Conservation (phyloP, 1,140 invertebrate species). For the Drosophila burlai region DNA sequence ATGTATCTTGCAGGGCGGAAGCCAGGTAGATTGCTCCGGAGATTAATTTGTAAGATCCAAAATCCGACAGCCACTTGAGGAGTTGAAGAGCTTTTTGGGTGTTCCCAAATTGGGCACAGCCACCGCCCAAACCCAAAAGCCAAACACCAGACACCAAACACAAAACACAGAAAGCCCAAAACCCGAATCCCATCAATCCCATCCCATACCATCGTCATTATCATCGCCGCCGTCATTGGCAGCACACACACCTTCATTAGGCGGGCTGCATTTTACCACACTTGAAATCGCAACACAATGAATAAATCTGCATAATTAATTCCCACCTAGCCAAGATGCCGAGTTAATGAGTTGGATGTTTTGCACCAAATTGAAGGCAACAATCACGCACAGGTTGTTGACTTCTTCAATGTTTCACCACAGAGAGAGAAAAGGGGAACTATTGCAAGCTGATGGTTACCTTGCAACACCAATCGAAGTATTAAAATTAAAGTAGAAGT, state of each 20-base stretch:
- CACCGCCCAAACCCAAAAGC: conserved; percentile 13
- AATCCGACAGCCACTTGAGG: conserved; percentile 16
- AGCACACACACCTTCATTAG: conserved; percentile 70
- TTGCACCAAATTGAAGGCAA: conserved; percentile 79
- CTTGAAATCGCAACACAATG: conserved; percentile 83
- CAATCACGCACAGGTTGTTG: conserved; percentile 75
- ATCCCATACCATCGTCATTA: conserved; percentile 18
- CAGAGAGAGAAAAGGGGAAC: not conserved
- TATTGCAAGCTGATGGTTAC: too few species aligned
- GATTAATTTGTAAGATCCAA: conserved; percentile 68
- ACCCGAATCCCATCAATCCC: conserved; percentile 23
- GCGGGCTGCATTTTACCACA: conserved; percentile 78
- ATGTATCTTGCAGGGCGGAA: conserved; percentile 51
- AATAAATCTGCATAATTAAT: conserved; percentile 84
- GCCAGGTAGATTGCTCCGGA: conserved; percentile 44
- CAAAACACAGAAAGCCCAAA: conserved; percentile 3
- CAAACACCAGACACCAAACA: not conserved
- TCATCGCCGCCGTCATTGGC: conserved; percentile 37
- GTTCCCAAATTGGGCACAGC: conserved; percentile 37
- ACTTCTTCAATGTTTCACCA: conserved; percentile 58
- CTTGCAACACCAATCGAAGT: too few species aligned
- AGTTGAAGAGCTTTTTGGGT: conserved; percentile 39
- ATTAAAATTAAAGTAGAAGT: too few species aligned
- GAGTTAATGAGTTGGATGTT: conserved; percentile 76
- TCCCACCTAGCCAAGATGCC: conserved; percentile 73